Evolutionary conservation across 2,113 vertebrate genomes (phyloP).

Genomic region (Bufo bufo): DNA sequence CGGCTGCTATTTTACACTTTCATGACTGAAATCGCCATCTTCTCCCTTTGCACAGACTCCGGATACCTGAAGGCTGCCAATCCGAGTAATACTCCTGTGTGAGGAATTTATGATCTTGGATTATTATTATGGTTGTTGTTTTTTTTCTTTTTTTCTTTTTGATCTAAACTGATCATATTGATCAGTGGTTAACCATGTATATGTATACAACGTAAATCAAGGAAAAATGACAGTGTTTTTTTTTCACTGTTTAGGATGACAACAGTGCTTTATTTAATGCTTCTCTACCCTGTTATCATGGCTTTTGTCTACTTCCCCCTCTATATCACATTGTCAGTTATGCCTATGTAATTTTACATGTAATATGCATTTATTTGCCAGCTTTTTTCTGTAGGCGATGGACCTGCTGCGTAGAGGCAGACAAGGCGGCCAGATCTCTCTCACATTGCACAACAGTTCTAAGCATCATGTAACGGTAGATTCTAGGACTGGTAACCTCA

Average conservation of each 20-base stretch:
- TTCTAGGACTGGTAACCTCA: constrained; percentile 95
- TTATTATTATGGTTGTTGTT: constrained; percentile 61
- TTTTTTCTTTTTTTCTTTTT: constrained; percentile 75
- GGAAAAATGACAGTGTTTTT: constrained; percentile 88
- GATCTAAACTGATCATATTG: constrained; percentile 99
- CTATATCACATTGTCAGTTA: constrained; percentile 87
- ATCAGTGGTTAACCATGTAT: constrained; percentile 88
- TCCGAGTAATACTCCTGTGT: constrained; percentile 83
- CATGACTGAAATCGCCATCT: constrained; percentile 72
- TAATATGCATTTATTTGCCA: constrained; percentile 88
- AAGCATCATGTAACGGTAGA: constrained; percentile 96
- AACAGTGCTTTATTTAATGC: constrained; percentile 88
- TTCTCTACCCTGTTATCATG: constrained; percentile 80
- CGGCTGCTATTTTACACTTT: constrained; percentile 75
- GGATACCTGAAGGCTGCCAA: constrained; percentile 89
- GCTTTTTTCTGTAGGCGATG: constrained; percentile 84
- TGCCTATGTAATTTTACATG: constrained; percentile 92
- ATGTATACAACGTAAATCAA: constrained; percentile 78
- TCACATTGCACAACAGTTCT: constrained; percentile 94
- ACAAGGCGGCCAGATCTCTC: constrained; percentile 80
- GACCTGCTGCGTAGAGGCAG: constrained; percentile 90
- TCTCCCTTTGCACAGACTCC: constrained; percentile 85
- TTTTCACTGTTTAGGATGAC: constrained; percentile 92
- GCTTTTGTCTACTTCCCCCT: constrained; percentile 82
- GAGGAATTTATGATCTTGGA: constrained; percentile 83